phyloP scores from a whole-genome alignment of 2,797 vertebrate genomes.

The Limnodromus scolopaceus region DNA sequence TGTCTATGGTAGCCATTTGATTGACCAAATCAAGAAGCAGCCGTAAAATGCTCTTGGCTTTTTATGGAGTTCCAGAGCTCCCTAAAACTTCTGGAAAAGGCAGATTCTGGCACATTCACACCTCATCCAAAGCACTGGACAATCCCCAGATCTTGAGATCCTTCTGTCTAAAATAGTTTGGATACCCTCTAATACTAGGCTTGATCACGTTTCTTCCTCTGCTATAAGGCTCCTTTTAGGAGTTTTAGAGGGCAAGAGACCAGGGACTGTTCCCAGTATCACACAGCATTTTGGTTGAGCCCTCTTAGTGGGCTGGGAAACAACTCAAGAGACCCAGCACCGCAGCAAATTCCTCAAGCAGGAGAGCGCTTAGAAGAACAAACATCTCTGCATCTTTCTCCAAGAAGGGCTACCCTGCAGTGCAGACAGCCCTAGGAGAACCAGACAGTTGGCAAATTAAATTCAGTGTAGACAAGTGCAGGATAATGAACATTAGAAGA shows the following conservation, averaged over 20 bases:
- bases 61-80: not conserved
- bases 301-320: not conserved
- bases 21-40: not conserved
- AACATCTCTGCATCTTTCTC: not conserved
- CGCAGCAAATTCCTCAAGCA: not conserved
- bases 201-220: not conserved
- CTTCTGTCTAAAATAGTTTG: not conserved
- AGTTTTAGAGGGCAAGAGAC: not conserved
- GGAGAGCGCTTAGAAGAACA: not conserved
- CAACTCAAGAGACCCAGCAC: not conserved
- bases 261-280: not conserved
- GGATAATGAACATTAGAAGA: conserved; percentile 32
- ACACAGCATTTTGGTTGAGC: not conserved
- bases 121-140: not conserved
- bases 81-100: not conserved
- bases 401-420: not conserved
- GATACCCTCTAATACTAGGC: not conserved
- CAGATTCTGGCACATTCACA: not conserved
- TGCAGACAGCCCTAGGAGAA: not conserved
- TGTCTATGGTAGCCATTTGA: not conserved
- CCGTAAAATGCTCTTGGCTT: not conserved
- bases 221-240: not conserved
- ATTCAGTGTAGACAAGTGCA: not conserved
- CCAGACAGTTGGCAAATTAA: not conserved
- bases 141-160: not conserved